A percentile compares a stretch with the other conserved stretches of the same genome.
phyloP scores from a whole-genome alignment of 2,113 vertebrate genomes.

The Dromiciops gliroides region DNA sequence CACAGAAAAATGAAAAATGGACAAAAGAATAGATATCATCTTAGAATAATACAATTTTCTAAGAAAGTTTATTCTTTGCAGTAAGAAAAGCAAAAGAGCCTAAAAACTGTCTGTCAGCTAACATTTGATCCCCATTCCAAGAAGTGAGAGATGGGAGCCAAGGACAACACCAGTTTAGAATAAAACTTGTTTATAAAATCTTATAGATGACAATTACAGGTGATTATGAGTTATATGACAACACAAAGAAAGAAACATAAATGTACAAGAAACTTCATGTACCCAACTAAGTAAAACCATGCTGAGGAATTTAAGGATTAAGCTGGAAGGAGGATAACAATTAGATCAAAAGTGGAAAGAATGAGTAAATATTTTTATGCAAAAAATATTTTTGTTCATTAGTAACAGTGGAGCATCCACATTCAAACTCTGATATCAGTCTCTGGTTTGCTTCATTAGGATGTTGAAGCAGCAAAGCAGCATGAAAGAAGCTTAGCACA shows the following conservation, averaged over 20 bases:
- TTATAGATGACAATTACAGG: background rate
- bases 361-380: background rate
- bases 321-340: background rate
- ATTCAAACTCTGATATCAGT: background rate
- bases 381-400: background rate
- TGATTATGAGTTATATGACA: background rate
- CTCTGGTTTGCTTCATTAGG: background rate
- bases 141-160: background rate
- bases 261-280: background rate
- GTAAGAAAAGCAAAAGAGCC: background rate
- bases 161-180: background rate
- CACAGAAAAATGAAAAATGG: background rate
- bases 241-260: background rate
- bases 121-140: background rate
- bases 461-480: background rate
- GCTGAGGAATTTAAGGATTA: background rate
- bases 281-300: background rate
- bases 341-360: background rate
- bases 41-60: background rate
- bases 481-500: background rate
- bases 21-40: background rate
- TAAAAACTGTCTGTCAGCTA: background rate
- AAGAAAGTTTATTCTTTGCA: background rate
- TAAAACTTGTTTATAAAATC: background rate
- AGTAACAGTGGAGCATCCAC: background rate